These are phyloP conservation scores for Marmota flaviventris DNA, from an alignment of 2,113 vertebrate species.

Conservation along the genomic window DNA sequence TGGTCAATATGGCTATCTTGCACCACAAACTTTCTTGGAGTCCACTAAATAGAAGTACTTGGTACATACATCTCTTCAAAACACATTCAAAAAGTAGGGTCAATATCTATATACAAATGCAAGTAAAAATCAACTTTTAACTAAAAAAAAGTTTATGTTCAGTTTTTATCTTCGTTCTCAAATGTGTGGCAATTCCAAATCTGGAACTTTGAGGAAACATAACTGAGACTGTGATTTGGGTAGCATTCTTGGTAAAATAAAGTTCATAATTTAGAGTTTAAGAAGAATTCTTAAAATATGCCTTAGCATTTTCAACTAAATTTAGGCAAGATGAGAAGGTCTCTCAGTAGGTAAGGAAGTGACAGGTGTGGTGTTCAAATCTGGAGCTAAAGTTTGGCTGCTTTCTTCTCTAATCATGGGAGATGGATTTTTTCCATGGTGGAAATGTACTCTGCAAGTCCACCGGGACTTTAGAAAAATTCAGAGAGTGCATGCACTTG, in stretches of 20 bases:
- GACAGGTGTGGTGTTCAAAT: slow-evolving; percentile 39
- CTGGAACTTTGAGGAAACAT: slow-evolving; percentile 25
- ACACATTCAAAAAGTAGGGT: not conserved
- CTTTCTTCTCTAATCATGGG: not conserved
- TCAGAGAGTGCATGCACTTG: not conserved
- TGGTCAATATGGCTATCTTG: not conserved
- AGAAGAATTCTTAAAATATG: not conserved
- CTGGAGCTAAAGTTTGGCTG: slow-evolving; percentile 20
- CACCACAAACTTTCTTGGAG: slow-evolving; percentile 64
- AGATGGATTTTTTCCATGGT: not conserved
- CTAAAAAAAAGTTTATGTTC: not conserved
- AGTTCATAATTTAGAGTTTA: slow-evolving; percentile 19
- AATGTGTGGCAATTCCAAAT: slow-evolving; percentile 42
- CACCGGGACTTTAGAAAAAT: not conserved
- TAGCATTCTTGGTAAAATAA: slow-evolving; percentile 6
- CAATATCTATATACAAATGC: not conserved
- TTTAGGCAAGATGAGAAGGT: not conserved
- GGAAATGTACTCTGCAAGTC: slow-evolving; percentile 12
- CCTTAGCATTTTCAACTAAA: slow-evolving; percentile 46
- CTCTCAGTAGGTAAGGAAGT: slow-evolving; percentile 51
- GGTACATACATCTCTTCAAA: slow-evolving; percentile 53
- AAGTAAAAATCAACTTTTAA: not conserved
- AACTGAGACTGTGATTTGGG: not conserved
- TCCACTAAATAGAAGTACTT: slow-evolving; percentile 66
- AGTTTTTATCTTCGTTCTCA: slow-evolving; percentile 26